These are phyloP conservation scores for Drosophila auraria DNA, from an alignment of 1,140 invertebrate species.

Conservation along the genomic window DNA sequence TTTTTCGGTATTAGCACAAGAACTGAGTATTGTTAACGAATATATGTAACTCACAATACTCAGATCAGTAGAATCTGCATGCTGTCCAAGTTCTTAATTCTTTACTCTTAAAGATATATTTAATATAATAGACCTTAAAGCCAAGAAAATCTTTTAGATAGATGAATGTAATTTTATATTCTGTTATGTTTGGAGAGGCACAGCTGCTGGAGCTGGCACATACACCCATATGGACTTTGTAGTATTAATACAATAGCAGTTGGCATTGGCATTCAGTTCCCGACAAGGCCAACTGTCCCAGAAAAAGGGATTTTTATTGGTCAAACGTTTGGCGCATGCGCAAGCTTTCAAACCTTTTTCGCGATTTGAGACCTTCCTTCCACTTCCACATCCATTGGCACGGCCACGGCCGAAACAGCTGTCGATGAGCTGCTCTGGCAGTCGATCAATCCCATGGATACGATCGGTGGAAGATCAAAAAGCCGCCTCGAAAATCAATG, in stretches of 20 bases:
- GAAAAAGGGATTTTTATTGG: constrained; percentile 32
- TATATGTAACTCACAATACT: too few species aligned
- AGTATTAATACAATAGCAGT: constrained; percentile 24
- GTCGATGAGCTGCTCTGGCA: constrained; percentile 46
- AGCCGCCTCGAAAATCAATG: constrained; percentile 72
- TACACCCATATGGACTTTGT: not conserved
- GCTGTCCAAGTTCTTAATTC: too few species aligned
- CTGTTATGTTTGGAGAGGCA: not conserved
- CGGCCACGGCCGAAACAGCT: constrained; percentile 52
- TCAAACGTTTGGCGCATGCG: constrained; percentile 72
- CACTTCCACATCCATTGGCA: not conserved
- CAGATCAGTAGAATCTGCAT: too few species aligned
- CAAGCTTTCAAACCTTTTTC: constrained; percentile 80
- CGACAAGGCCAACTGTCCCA: constrained; percentile 51
- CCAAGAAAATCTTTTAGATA: not conserved
- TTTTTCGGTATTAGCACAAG: too few species aligned
- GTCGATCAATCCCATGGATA: constrained; percentile 60
- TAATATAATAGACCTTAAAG: not conserved
- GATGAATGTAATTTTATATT: constrained; percentile 8
- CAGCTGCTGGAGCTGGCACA: not conserved
- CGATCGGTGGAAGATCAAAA: constrained; percentile 66
- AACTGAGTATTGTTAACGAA: too few species aligned
- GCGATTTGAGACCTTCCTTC: constrained; percentile 72
- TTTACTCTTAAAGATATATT: too few species aligned
- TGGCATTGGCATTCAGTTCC: constrained; percentile 45